Base-by-base conservation (phyloP, 2,797 vertebrate species). In the Kryptopterus vitreolus region DNA sequence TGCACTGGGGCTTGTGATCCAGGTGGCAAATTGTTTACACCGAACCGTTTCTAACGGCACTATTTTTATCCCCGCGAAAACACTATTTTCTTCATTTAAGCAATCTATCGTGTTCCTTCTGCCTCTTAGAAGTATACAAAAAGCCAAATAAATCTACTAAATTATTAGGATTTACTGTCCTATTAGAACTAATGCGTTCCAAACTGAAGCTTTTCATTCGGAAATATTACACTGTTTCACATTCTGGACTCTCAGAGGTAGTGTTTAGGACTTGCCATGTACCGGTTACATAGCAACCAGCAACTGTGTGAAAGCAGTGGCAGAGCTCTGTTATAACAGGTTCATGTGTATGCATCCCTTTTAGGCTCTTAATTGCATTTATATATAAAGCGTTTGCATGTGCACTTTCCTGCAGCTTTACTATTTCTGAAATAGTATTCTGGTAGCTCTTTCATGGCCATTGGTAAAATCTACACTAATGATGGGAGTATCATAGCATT, bases 21-120 rank as follows among this genome's bases (percentile, higher is more conserved):
- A 53, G 48, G 66, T 69, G 66, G 66, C 24, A 69, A 69, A 69
- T 72, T 55, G 50, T 57, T 74, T 74, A 38, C 52, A 53, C 10
- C 29, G 24, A 53, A 53, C 31, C 11, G 46, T 70, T n/a, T 15
- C 48, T 31, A 70, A 70, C 68, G 31, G 68, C 68, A 50, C 43
- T 70, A 52, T 70, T 52, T 70, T 50, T 3, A 26, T 50, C 15
- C 3, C 11, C 16, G 50, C 0, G 3, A 69, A 50, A 70, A 70
- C 24, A 31, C 26, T 20, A 52, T 52, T 70, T 31, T 52, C 48
- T 52, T 18, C 48, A 50, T 52, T 52, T 70, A 22, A 52, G 10
- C 9, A 20, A 20, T 22, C 26, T 50, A 20, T 52, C 46, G 8
- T 70, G 46, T 29, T 52, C 10, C 10, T 52, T 70, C 18, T 70